Conservation (phyloP, 35 echinoderm and acorn worm species). For the Diadema setosum region DNA sequence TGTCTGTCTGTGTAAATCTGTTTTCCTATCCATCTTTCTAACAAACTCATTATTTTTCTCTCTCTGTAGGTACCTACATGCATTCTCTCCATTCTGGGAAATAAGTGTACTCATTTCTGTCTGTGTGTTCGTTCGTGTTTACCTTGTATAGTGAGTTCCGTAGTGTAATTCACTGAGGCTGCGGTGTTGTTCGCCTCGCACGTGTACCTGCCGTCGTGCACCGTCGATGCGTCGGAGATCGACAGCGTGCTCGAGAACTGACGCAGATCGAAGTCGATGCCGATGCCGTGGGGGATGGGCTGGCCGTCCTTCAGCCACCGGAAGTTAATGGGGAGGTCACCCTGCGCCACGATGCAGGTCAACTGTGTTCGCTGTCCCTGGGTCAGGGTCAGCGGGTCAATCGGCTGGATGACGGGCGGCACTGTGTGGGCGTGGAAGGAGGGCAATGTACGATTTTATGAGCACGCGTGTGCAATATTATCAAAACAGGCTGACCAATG, state of each 20-base stretch:
- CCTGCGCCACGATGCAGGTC: slow-evolving; percentile 51
- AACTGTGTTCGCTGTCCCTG: slow-evolving; percentile 82
- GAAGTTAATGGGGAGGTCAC: slow-evolving; percentile 80
- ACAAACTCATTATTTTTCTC: too few relatives aligned
- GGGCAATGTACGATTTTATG: too few relatives aligned
- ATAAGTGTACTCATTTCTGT: too few relatives aligned
- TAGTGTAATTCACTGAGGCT: slow-evolving; percentile 75
- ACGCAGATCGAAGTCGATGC: not conserved
- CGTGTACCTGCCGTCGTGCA: slow-evolving; percentile 87
- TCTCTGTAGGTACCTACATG: too few relatives aligned
- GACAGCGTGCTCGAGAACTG: slow-evolving; percentile 28
- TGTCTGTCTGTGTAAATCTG: too few relatives aligned
- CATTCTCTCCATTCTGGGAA: too few relatives aligned
- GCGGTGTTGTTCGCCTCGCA: slow-evolving; percentile 79
- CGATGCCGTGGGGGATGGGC: slow-evolving; percentile 55
- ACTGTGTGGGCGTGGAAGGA: slow-evolving; percentile 12
- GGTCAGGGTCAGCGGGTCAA: not conserved
- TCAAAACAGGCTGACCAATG: too few relatives aligned
- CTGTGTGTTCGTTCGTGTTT: too few relatives aligned
- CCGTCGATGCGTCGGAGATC: slow-evolving; percentile 63
- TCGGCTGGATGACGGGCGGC: slow-evolving; percentile 50
- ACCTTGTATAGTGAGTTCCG: slow-evolving; percentile 83
- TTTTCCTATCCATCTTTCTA: too few relatives aligned
- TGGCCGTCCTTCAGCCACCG: slow-evolving; percentile 88
- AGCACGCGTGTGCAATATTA: too few relatives aligned